Base-by-base conservation (phyloP, 2,888 invertebrate genomes). In the Pandemis corylana region DNA sequence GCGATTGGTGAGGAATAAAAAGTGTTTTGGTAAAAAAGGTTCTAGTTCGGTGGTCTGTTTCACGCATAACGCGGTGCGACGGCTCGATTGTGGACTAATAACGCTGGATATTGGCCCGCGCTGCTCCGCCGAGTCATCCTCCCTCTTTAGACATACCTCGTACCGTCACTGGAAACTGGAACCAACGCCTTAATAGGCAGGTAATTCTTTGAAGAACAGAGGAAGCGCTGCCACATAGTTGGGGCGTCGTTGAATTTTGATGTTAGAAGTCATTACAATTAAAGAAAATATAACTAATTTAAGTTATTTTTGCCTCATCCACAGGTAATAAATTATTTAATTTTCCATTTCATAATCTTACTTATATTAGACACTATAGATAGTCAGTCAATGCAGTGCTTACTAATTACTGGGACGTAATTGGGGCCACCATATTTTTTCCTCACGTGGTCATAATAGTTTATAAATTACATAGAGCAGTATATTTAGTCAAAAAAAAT, bases 31-130 rank as follows among this genome's bases (percentile, higher is more conserved):
- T 85, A 90, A 93, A 94, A 94, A 92, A 85, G 81, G 78, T 78
- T 83, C 81, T 79, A 84, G 81, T 81, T 70, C 81, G 93, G 94
- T 93, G 93, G 94, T 90, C 94, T 86, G 84, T 93, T 91, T 93
- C 92, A 94, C 91, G 94, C 87, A 82, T 92, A 92, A 92, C 81
- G 82, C 78, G 83, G 86, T 90, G 90, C 86, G 83, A 85, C 92
- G 87, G 79, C 85, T 80, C 87, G 84, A 87, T 93, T 93, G 92
- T 90, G 82, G 78, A 68, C 89, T 93, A 93, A 93, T 92, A 90
- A 89, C 81, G 87, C 90, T 89, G 88, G 93, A 87, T 92, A 93
- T 92, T 89, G 89, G 87, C 85, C 87, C 84, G 82, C 83, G 83
- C 81, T 71, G 77, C 75, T 85, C 15, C 65, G 94, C 91, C 90